Evolutionary conservation across 2,797 vertebrate species (phyloP), one percentile per base, ranked within the genome.

Genomic region (Gallinago stenura): DNA sequence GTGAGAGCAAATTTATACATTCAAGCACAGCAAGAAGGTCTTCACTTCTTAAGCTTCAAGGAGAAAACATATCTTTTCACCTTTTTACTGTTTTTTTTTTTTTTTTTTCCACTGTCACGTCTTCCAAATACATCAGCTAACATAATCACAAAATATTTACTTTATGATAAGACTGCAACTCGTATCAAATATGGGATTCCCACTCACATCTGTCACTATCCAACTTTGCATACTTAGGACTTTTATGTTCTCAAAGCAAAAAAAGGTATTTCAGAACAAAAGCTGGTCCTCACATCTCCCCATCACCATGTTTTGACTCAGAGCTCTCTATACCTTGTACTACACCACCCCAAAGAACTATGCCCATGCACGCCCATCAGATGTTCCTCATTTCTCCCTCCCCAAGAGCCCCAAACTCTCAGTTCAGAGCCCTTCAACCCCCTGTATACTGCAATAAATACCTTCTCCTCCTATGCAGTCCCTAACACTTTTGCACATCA

Each of bases 211-310:
- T 43, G 37, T 43, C 24, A 54, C 9, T 20, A 78, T 31, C 31
- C 31, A 70, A 6, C 9, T 70, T 33, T 8, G 20, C 30, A 62
- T 12, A 25, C 12, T 46, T 62, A 14, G 2, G 8, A 22, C 5
- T 70, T 77, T n/a, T 43, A 80, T 11, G 39, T 31, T 57, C 37
- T 37, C 31, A 83, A 54, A 80, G 71, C 12, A 51, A 51, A 60
- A 21, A 4, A 19, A 19, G 1, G 48, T 9, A 9, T 41, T 92
- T 70, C 22, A 31, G 17, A 92, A 61, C 5, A 54, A 25, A 90
- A 80, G 2, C 4, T 43, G 19, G 17, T 71, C 30, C 7, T 82
- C 2, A 0, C 33, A 64, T 33, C 30, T 50, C 12, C 7, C 25
- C 24, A n/a, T 30, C 21, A 64, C 13, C 6, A 9, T 11, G 16